Evolutionary conservation across 2,888 invertebrate species (phyloP).

Genomic region (Leucophora obtusa): DNA sequence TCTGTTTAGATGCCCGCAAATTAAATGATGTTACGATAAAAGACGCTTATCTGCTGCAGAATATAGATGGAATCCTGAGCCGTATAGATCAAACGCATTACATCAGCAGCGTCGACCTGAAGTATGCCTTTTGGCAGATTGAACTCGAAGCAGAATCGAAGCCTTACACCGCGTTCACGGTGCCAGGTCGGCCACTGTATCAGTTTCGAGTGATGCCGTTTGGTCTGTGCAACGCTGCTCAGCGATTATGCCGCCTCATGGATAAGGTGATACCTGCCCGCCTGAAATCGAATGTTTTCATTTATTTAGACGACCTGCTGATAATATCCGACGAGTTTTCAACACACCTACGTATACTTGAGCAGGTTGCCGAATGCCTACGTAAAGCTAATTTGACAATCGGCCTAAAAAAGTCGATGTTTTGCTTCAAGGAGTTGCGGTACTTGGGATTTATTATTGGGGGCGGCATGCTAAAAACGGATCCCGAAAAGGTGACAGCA

Average conservation of each 20-base stretch:
- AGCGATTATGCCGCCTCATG: constrained; percentile 47
- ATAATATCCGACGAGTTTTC: constrained; percentile 5
- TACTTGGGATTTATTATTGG: constrained; percentile 19
- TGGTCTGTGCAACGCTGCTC: constrained; percentile 48
- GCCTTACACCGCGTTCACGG: constrained; percentile 47
- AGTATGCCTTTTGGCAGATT: constrained; percentile 24
- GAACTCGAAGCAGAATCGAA: constrained; percentile 10
- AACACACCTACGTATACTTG: background rate
- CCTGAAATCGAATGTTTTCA: constrained; percentile 45
- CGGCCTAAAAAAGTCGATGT: constrained; percentile 8
- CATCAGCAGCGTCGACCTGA: too few relatives aligned
- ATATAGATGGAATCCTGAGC: too few relatives aligned
- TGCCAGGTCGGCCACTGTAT: constrained; percentile 54
- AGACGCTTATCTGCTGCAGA: too few relatives aligned
- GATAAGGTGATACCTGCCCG: constrained; percentile 56
- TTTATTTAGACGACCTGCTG: constrained; percentile 54
- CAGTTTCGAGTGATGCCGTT: constrained; percentile 40
- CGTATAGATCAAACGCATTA: too few relatives aligned
- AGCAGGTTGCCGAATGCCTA: constrained; percentile 14
- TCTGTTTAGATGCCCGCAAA: too few relatives aligned
- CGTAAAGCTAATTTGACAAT: constrained; percentile 14
- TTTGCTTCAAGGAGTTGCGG: constrained; percentile 11
- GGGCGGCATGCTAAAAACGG: background rate
- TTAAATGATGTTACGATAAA: too few relatives aligned
- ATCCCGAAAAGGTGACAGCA: constrained; percentile 28